Conservation (phyloP, 1,140 invertebrate genomes). For the Drosophila setifemur region DNA sequence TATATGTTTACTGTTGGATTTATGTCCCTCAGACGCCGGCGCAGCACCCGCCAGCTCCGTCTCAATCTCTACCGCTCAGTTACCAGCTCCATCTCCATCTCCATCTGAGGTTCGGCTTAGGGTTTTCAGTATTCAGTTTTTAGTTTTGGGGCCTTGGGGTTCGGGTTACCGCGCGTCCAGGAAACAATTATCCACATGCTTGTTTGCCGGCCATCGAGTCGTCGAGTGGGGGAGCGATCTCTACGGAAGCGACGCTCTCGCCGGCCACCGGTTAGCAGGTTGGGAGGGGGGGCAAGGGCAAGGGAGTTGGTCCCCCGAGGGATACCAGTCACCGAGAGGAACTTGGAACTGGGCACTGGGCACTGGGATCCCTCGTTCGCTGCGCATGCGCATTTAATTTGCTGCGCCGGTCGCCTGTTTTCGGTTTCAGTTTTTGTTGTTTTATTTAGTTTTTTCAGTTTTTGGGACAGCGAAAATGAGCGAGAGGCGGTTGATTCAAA, state of each 20-base stretch:
- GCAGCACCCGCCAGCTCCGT: constrained; percentile 57
- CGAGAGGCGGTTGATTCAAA: constrained; percentile 79
- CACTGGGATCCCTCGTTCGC: too few relatives aligned
- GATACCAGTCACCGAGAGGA: constrained; percentile 3
- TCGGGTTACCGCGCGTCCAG: constrained; percentile 68
- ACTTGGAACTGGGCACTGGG: not conserved
- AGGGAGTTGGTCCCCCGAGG: constrained; percentile 38
- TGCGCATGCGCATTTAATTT: constrained; percentile 77
- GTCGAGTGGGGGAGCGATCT: constrained; percentile 31
- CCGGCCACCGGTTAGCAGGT: constrained; percentile 49
- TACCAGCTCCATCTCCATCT: constrained; percentile 1
- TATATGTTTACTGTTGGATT: constrained; percentile 77
- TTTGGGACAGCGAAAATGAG: constrained; percentile 77
- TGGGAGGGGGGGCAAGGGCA: not conserved
- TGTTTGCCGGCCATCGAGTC: too few relatives aligned
- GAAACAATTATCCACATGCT: constrained; percentile 80
- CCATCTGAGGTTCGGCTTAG: constrained; percentile 1
- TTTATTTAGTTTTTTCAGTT: constrained; percentile 3
- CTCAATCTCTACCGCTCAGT: constrained; percentile 20
- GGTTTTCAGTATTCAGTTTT: not conserved
- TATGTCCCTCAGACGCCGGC: constrained; percentile 68
- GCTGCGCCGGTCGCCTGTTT: constrained; percentile 50
- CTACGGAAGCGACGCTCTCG: constrained; percentile 61
- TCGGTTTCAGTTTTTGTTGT: constrained; percentile 50
- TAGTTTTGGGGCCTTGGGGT: constrained; percentile 18